Conservation (phyloP, 2,888 invertebrate species). For the Xestia c-nigrum region DNA sequence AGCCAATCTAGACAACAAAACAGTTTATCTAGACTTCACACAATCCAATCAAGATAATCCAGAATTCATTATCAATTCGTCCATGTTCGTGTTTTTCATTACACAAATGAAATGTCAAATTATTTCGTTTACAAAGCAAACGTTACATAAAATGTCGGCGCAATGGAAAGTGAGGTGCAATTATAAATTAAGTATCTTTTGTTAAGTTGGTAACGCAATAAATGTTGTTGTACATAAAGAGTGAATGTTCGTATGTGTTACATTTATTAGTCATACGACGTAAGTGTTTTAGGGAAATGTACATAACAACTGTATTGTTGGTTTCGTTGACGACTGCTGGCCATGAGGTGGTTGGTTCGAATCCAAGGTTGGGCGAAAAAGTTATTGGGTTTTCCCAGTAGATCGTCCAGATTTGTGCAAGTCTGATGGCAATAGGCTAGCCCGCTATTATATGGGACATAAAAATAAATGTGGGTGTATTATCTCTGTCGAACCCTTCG, state of each 20-base stretch:
- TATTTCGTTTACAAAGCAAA: slow-evolving; percentile 65
- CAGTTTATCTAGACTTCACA: slow-evolving; percentile 47
- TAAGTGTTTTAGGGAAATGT: background rate
- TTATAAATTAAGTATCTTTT: slow-evolving; percentile 68
- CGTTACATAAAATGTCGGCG: slow-evolving; percentile 65
- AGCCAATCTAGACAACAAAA: slow-evolving; percentile 47
- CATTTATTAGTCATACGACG: slow-evolving; percentile 4
- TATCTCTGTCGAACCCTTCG: background rate
- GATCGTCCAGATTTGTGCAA: too few relatives aligned
- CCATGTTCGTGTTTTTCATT: slow-evolving; percentile 61
- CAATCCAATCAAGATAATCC: slow-evolving; percentile 64
- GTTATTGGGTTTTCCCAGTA: too few relatives aligned
- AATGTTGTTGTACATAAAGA: slow-evolving; percentile 64
- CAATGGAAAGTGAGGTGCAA: slow-evolving; percentile 70
- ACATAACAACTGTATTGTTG: background rate
- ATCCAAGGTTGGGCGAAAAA: too few relatives aligned
- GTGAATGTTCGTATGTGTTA: slow-evolving; percentile 60
- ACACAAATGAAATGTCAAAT: slow-evolving; percentile 62
- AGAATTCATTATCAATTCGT: slow-evolving; percentile 51
- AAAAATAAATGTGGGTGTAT: too few relatives aligned
- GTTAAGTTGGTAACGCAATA: slow-evolving; percentile 57
- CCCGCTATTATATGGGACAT: too few relatives aligned
- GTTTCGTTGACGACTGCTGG: background rate
- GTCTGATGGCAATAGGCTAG: too few relatives aligned
- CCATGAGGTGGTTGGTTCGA: too few relatives aligned